Conservation (phyloP, 1,140 invertebrate genomes). For the Brachionus manjavacas region DNA sequence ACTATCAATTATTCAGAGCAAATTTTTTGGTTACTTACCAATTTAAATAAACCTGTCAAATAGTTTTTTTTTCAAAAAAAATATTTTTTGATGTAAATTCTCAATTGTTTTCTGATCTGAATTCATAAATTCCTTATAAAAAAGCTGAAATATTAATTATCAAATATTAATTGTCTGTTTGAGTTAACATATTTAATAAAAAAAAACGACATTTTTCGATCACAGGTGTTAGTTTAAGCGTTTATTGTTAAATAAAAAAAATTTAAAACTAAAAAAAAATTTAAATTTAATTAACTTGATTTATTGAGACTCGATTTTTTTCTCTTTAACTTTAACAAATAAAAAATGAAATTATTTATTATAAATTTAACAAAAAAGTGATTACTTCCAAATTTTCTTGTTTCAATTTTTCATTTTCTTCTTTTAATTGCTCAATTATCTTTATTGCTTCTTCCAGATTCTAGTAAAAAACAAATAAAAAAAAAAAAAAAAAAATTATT, state of each 20-base stretch:
- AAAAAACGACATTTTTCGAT: neutral
- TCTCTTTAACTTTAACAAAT: neutral
- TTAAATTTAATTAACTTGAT: neutral
- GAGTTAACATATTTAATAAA: neutral
- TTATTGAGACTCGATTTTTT: neutral
- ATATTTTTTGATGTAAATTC: too few species aligned
- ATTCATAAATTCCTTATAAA: neutral
- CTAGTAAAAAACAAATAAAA: neutral
- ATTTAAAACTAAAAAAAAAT: too few species aligned
- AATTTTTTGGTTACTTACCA: too few species aligned
- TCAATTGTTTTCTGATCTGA: too few species aligned
- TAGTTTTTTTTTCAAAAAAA: too few species aligned
- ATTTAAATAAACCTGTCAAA: too few species aligned
- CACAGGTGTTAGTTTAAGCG: neutral
- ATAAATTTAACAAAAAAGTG: neutral
- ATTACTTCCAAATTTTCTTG: slow-evolving; percentile 13
- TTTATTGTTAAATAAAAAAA: neutral
- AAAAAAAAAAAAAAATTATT: neutral
- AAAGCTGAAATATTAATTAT: neutral
- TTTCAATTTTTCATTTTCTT: slow-evolving; percentile 25
- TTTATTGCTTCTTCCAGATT: neutral
- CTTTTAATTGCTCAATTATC: neutral
- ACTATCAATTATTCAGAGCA: too few species aligned
- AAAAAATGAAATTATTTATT: neutral
- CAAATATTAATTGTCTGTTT: neutral